A percentile compares a stretch with the other conserved stretches of the same genome.
These are phyloP conservation scores for Percina caprodes DNA, from an alignment of 2,113 vertebrate species.

Conservation along the genomic window DNA sequence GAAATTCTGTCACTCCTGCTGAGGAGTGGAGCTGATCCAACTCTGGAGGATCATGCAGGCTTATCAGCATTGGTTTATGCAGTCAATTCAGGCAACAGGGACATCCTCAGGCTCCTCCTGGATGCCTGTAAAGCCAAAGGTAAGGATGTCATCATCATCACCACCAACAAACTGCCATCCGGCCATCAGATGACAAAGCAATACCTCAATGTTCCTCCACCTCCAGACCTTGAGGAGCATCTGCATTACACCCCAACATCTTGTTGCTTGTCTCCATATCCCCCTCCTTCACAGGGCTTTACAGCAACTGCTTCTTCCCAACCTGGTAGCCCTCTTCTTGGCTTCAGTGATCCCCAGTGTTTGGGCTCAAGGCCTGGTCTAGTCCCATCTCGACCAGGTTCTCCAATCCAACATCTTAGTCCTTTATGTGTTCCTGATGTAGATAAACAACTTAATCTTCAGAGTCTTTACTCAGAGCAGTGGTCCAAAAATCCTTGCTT, in stretches of 20 bases:
- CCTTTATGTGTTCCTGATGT: conserved; percentile 53
- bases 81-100: conserved; percentile 88
- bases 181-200: conserved; percentile 89
- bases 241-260: conserved; percentile 63
- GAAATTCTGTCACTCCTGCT: conserved; percentile 90
- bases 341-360: conserved; percentile 76
- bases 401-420: conserved; percentile 74
- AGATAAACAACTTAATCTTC: conserved; percentile 78
- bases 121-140: conserved; percentile 89
- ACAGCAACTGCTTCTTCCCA: conserved; percentile 63
- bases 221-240: conserved; percentile 80
- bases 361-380: conserved; percentile 29
- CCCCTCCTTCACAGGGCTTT: conserved; percentile 62
- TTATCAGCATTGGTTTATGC: conserved; percentile 91
- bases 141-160: conserved; percentile 96
- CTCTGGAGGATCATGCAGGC: conserved; percentile 89
- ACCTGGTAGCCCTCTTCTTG: conserved; percentile 73
- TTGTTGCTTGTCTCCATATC: conserved; percentile 82
- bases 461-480: conserved; percentile 81
- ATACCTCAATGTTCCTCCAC: conserved; percentile 89
- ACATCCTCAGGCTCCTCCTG: conserved; percentile 87
- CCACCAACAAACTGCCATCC: conserved; percentile 84
- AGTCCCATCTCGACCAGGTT: conserved; percentile 68
- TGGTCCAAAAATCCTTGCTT: conserved; percentile 85
- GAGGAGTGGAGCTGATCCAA: conserved; percentile 88